Evolutionary conservation across 2,888 invertebrate genomes (phyloP).

Genomic region (Drosophila acutilabella): DNA sequence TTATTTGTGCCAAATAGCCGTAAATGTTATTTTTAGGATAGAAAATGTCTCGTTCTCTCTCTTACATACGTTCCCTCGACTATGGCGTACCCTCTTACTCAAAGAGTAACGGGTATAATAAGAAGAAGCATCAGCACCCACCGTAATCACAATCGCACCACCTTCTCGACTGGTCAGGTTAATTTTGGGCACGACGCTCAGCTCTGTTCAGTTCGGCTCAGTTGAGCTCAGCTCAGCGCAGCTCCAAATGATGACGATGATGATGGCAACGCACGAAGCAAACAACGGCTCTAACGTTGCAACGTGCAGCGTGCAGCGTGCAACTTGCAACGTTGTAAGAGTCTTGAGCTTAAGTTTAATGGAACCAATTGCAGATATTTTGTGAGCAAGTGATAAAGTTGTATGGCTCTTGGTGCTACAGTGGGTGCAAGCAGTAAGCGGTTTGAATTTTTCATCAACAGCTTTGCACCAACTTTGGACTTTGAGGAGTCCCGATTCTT

Average conservation of each 20-base stretch:
- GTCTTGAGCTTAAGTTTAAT: slow-evolving; percentile 76
- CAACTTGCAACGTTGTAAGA: slow-evolving; percentile 20
- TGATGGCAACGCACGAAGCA: slow-evolving; percentile 77
- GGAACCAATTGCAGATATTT: slow-evolving; percentile 83
- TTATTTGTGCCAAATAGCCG: no score
- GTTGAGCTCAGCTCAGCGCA: slow-evolving; percentile 1
- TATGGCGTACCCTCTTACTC: no score
- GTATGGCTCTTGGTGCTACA: slow-evolving; percentile 67
- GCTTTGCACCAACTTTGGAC: slow-evolving; percentile 23
- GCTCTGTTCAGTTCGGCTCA: no score
- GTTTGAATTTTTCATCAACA: slow-evolving; percentile 63
- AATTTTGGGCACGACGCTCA: slow-evolving; percentile 74
- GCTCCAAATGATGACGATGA: slow-evolving; percentile 68
- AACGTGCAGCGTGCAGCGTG: slow-evolving; percentile 4
- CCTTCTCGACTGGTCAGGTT: slow-evolving; percentile 64
- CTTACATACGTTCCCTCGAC: no score
- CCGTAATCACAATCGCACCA: slow-evolving; percentile 9
- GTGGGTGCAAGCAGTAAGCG: slow-evolving; percentile 46
- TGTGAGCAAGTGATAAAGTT: slow-evolving; percentile 82
- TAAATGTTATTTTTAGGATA: no score
- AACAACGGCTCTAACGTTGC: slow-evolving; percentile 9
- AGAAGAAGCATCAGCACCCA: slow-evolving; percentile 6
- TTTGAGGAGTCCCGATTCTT: slow-evolving; percentile 34
- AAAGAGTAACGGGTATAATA: slow-evolving; percentile 17
- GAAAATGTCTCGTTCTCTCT: no score